Evolutionary conservation across 1,140 invertebrate genomes (phyloP), one percentile per base, ranked within the genome.

Genomic region (Formica exsecta): DNA sequence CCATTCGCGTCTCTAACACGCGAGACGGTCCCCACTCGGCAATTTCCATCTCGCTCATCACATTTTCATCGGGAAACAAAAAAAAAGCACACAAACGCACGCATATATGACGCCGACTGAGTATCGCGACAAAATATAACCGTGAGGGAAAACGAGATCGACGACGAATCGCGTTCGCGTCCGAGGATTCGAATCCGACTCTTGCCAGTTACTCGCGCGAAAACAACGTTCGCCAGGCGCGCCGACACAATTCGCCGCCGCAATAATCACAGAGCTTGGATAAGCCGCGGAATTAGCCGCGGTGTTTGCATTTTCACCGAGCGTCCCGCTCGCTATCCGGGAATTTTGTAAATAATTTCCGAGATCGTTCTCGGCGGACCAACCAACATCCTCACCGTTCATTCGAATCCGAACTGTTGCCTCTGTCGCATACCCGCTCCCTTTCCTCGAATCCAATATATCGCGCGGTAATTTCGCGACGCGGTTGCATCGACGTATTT

Each of bases 241-340:
- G 86, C 71, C 61, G 71, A 76, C 64, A 81, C 65, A 79, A 79
- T 86, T 88, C 74, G 73, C 22, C 77, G 62, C 44, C 38, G 65
- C 86, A 90, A 92, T 91, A 92, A 92, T 92, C 90, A 92, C 90
- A 86, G 88, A 80, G 59, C 77, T 68, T 76, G 66, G 70, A 90
- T 91, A 92, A 92, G 87, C 87, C 87, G 79, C 76, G 84, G 85
- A 88, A 89, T 91, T 87, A 90, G 68, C 73, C 85, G 89, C 61
- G 81, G 73, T 86, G 84, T 86, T 89, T 86, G 85, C 87, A 86
- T 91, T 88, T 89, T 85, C 88, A 61, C 36, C 61, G 64, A 66
- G 87, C 57, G 19, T 41, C 41, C 44, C 44, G 48, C 54, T 3
- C 29, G 79, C 79, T 83, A 83, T 83, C 79, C 79, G 68, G 79